Base-by-base conservation (phyloP, 2,888 invertebrate genomes). In the Notodonta dromedarius region DNA sequence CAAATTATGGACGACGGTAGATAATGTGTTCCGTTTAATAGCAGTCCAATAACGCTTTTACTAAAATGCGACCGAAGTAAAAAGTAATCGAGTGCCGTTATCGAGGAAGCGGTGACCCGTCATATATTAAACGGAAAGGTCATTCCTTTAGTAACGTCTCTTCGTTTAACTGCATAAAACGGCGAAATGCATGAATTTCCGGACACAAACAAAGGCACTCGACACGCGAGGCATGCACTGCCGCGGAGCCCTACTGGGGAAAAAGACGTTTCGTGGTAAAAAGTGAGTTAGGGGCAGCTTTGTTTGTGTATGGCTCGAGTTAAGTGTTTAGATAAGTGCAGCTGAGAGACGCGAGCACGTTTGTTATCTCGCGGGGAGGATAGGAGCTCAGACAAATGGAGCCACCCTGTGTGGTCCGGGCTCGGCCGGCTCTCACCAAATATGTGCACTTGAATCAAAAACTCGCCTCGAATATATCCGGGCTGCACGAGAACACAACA, bases 321-420 rank as follows among this genome's bases (percentile, higher is more conserved):
- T 89, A 89, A 93, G 93, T 93, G 93, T 93, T 93, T 93, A 91
- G 90, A 92, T 93, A 93, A 93, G 92, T 91, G 92, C 87, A 87
- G 84, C 85, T 82, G 87, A 89, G 91, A 89, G 89, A 85, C 80
- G 82, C 79, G 83, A 82, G 86, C 86, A 80, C 90, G 91, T 91
- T 89, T 91, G 92, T 91, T 93, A 93, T 92, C 92, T 92, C 87
- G 86, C 79, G 79, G 86, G 85, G 87, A 88, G 87, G 83, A 80
- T 71, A 78, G 81, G 77, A 81, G 82, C 80, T 79, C 87, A 82
- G 89, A 87, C 91, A 90, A 91, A 92, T 90, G 93, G 87, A 89
- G 81, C 86, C 92, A 87, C 88, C 91, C 88, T 91, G 92, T 93
- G 93, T 91, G 93, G 91, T 91, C 93, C 78, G 78, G 88, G 85